Evolutionary conservation across 2,797 vertebrate species (phyloP).

Genomic region (Sebastes aleutianus): DNA sequence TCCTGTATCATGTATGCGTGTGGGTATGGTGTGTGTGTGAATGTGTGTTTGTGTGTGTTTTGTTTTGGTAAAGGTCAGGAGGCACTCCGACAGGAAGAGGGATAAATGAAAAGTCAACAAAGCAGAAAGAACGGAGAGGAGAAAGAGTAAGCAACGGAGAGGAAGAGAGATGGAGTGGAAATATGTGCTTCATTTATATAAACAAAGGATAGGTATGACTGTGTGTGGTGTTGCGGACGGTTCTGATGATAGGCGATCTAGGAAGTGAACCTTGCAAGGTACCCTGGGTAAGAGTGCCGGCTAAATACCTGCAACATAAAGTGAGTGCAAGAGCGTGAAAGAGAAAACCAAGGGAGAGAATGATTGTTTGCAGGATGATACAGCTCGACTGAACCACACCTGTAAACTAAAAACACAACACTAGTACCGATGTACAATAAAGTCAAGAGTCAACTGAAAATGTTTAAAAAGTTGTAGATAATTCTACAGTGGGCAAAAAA

Average conservation of each 20-base stretch:
- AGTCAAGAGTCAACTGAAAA: background rate
- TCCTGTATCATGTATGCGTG: constrained; percentile 19
- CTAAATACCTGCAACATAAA: background rate
- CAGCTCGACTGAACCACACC: background rate
- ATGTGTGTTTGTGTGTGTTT: constrained; percentile 35
- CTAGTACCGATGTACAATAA: background rate
- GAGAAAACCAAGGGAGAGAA: background rate
- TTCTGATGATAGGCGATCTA: background rate
- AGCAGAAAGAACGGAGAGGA: constrained; percentile 49
- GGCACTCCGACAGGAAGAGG: constrained; percentile 65
- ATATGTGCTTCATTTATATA: constrained; percentile 18
- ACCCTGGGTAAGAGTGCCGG: background rate
- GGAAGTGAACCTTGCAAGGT: background rate
- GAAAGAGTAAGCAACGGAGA: constrained; percentile 20
- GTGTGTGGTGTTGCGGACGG: background rate
- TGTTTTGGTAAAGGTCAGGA: constrained; percentile 75
- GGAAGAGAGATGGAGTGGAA: constrained; percentile 20
- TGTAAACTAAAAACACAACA: background rate
- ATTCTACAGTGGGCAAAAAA: background rate
- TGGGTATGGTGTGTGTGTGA: background rate
- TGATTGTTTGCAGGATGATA: background rate
- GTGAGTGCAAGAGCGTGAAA: background rate
- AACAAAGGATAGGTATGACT: background rate
- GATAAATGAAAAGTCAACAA: constrained; percentile 78
- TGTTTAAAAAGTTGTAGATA: background rate